Base-by-base conservation (phyloP, 1,140 invertebrate genomes). In the Drosophila micromelanica region DNA sequence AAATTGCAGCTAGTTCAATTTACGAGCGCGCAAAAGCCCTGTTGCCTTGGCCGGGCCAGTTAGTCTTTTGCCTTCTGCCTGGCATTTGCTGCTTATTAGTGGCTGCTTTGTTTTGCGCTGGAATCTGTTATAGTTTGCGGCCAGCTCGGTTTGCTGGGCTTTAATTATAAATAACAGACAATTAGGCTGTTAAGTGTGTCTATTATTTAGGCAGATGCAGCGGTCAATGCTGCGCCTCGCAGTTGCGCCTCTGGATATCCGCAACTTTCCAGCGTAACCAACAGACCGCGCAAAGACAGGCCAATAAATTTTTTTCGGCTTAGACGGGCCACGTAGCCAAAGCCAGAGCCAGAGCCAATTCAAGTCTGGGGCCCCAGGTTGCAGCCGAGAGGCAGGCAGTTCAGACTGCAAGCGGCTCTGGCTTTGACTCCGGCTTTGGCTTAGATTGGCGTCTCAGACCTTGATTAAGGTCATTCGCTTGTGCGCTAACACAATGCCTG, bases 381-480 rank as follows among this genome's bases (percentile, higher is more conserved):
- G 43, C 23, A 37, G 38, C 23, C n/a, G n/a, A n/a, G 48, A 59
- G 61, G 32, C 65, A 63, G 32, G 69, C 63, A 55, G 63, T 45
- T 13, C 55, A 35, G 56, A 49, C 68, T 67, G 81, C 80, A 87
- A 81, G 59, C 64, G 71, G 65, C 63, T 67, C 62, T 61, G 43
- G 56, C 68, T 61, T 37, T 23, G 27, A 40, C 23, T 4, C 8
- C 35, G 48, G 27, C 48, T 49, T 37, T 62, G 20, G 54, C 20
- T 54, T 17, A 23, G 20, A 23, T 27, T 27, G 27, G 32, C 40
- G 40, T 57, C 55, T 57, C 49, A 80, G 45, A 35, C 45, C 2
- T 17, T 17, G 86, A 90, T 90, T 90, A 84, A 90, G 86, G 86
- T 90, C 86, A 90, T 90, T 90, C 87, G 87, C 86, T 82, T 90